Evolutionary conservation across 2,888 invertebrate species (phyloP), one percentile per base, ranked within the genome.

Genomic region (Balanococcus diminutus): DNA sequence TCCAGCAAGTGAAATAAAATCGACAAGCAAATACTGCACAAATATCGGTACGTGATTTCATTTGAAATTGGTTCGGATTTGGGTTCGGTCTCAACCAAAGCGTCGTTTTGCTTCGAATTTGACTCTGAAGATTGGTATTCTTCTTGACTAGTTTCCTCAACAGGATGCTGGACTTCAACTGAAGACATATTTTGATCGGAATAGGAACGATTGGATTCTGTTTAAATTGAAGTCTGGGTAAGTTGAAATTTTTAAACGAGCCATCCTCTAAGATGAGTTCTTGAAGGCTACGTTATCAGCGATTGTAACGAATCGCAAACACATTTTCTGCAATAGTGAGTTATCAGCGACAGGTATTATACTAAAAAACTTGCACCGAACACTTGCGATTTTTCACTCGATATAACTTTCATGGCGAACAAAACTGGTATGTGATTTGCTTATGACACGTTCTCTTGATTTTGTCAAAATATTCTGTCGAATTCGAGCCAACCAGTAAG

Each of bases 1-100:
- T 95, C 95, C 82, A 93, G 91, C 25, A 94, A 91, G 89, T 95
- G 94, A 87, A 93, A 93, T 83, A 93, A 89, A 85, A 95, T 94
- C 1, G 94, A 94, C 28, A 93, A 91, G 82, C 92, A 88, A 88
- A 94, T 92, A 89, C 93, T 92, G 85, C 93, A 90, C 87, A 95
- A 91, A 89, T 94, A 84, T 32, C 9, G 32, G 19, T 75, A 75
- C 19, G 75, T 75, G 2, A 75, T 75, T 75, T 16, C 36, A 32
- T 1, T 75, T 32, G 75, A 75, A 32, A 75, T 75, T 22, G 19
- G n/a, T 32, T 75, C 9, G 22, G 31, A 8, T n/a, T 32, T 28
- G 5, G 8, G 1, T 16, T 32, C n/a, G 8, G 6, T 8, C 19
- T 51, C 75, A 5, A 19, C 75, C 6, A 75, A n/a, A 19, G 32